phyloP scores from a whole-genome alignment of 2,888 invertebrate species.

The Lasioglossum calceatum region DNA sequence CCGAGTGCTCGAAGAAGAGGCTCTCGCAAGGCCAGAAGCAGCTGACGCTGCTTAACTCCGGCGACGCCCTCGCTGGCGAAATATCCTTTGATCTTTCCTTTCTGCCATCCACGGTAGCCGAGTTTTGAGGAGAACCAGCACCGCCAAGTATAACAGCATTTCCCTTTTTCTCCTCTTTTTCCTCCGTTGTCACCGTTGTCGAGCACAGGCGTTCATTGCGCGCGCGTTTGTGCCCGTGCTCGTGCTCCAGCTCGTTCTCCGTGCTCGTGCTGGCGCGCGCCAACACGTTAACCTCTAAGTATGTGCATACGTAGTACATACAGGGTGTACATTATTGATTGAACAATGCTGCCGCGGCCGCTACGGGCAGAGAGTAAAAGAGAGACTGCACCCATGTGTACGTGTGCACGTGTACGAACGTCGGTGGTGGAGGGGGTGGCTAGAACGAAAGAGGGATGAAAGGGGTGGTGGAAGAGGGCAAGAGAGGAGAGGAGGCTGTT shows the following conservation, averaged over 20 bases:
- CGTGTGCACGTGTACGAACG: not conserved
- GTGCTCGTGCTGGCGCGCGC: not conserved
- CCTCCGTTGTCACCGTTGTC: conserved; percentile 2
- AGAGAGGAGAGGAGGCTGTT: conserved; percentile 64
- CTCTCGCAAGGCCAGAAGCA: conserved; percentile 70
- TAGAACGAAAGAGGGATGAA: conserved; percentile 36
- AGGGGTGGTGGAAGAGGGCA: conserved; percentile 54
- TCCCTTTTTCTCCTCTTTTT: conserved; percentile 49
- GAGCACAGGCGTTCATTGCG: not conserved
- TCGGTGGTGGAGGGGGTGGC: conserved; percentile 11
- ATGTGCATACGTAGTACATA: conserved; percentile 64
- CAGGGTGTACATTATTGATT: conserved; percentile 80
- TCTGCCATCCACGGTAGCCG: conserved; percentile 47
- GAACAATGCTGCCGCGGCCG: conserved; percentile 74
- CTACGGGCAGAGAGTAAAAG: conserved; percentile 65
- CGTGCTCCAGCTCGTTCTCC: not conserved
- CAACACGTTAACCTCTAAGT: conserved; percentile 56
- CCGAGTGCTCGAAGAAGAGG: conserved; percentile 65
- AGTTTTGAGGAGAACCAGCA: conserved; percentile 33
- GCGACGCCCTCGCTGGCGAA: conserved; percentile 67
- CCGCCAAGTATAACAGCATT: conserved; percentile 30
- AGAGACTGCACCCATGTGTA: conserved; percentile 28
- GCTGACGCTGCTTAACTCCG: conserved; percentile 81
- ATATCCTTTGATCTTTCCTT: conserved; percentile 79
- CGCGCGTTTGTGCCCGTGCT: not conserved